phyloP scores from a whole-genome alignment of 2,113 vertebrate species.

The Pongo pygmaeus region DNA sequence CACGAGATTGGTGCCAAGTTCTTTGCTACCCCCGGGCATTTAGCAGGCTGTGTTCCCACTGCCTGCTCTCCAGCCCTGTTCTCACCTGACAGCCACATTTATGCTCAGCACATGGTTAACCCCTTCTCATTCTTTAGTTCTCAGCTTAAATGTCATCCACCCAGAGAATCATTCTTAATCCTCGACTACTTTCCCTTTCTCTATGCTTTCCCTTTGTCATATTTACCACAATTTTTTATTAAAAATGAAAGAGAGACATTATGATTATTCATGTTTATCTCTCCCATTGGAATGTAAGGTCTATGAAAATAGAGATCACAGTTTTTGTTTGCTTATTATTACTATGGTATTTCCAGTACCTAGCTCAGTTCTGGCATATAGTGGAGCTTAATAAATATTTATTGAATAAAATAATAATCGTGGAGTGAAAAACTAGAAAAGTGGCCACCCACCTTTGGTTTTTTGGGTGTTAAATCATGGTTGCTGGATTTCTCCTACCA shows the following conservation, averaged over 20 bases:
- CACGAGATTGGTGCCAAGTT: background rate
- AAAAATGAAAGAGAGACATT: background rate
- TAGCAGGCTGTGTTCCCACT: background rate
- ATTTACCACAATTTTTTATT: background rate
- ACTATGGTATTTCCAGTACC: background rate
- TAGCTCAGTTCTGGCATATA: background rate
- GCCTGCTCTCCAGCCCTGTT: background rate
- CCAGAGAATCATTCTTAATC: background rate
- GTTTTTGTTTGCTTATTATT: background rate
- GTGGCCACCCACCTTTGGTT: background rate
- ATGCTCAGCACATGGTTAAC: background rate
- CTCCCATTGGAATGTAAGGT: background rate
- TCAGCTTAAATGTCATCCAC: background rate
- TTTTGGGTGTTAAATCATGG: background rate
- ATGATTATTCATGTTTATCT: background rate
- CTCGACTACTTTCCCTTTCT: background rate
- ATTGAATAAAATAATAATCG: background rate
- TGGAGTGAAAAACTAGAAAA: background rate
- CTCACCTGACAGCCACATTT: too few relatives aligned
- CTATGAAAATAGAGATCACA: background rate
- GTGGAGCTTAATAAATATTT: background rate
- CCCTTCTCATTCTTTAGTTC: background rate
- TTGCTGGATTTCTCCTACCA: background rate
- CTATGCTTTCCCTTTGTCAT: background rate
- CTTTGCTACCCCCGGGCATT: background rate